Conservation (phyloP, 2,888 invertebrate genomes). For the Diogma glabrata region DNA sequence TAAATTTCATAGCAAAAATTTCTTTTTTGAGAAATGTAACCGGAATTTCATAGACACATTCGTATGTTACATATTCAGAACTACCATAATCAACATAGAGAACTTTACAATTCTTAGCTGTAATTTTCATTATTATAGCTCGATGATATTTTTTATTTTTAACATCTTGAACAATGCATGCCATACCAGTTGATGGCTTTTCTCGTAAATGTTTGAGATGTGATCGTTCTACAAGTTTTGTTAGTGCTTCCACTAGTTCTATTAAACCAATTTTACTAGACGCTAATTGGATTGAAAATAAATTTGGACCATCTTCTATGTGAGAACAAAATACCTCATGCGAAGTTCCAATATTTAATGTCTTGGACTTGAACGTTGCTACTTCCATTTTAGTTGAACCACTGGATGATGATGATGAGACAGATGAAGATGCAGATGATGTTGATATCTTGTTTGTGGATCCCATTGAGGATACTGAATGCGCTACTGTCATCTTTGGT, state of each 20-base stretch:
- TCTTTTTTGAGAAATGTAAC: conserved; percentile 56
- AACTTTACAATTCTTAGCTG: conserved; percentile 59
- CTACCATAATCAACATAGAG: conserved; percentile 76
- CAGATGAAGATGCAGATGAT: neutral
- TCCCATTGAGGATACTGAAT: neutral
- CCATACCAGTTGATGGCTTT: conserved; percentile 60
- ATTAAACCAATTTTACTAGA: conserved; percentile 47
- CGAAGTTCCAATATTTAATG: conserved; percentile 42
- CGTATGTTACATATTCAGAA: conserved; percentile 56
- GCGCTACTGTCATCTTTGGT: neutral
- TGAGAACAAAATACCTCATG: conserved; percentile 62
- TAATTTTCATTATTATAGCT: conserved; percentile 63
- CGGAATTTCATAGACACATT: conserved; percentile 64
- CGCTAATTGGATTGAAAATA: conserved; percentile 63
- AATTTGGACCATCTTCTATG: conserved; percentile 67
- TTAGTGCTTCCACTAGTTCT: conserved; percentile 61
- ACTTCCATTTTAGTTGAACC: conserved; percentile 16
- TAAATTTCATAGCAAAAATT: conserved; percentile 65
- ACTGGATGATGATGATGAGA: conserved; percentile 29
- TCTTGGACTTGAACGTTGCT: conserved; percentile 32
- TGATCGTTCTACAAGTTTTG: conserved; percentile 34
- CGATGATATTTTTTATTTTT: conserved; percentile 58
- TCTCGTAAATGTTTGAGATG: conserved; percentile 49
- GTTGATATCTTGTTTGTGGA: too few relatives aligned
- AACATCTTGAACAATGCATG: conserved; percentile 62